phyloP scores from a whole-genome alignment of 2,797 vertebrate genomes.

The Numenius phaeopus region DNA sequence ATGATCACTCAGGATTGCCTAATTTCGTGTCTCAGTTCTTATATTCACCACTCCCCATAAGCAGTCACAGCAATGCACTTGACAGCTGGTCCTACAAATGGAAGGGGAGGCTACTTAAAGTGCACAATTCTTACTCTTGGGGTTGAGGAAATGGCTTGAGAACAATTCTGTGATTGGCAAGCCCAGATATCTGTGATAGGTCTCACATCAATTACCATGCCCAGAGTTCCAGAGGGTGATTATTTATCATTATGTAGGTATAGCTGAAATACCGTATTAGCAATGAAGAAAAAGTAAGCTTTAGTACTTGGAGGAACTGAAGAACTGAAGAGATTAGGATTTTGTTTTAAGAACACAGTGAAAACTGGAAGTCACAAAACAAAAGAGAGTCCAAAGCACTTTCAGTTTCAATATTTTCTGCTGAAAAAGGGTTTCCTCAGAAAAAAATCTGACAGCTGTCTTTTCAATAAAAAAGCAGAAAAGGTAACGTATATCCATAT shows the following conservation, averaged over 20 bases:
- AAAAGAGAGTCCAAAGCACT: neutral
- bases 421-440: neutral
- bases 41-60: neutral
- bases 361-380: neutral
- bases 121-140: neutral
- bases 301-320: neutral
- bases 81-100: neutral
- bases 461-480: neutral
- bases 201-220: neutral
- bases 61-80: neutral
- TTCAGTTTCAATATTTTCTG: neutral
- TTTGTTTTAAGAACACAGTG: neutral
- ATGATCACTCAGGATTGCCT: neutral
- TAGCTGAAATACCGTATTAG: neutral
- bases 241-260: neutral
- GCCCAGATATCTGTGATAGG: neutral
- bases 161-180: neutral
- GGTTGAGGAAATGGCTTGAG: neutral
- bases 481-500: neutral
- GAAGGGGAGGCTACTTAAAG: neutral
- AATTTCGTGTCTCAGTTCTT: neutral
- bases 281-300: neutral
- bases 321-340: neutral
- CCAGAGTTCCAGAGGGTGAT: neutral
- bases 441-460: neutral